Conservation (phyloP, 2,888 invertebrate species). For the Mamestra brassicae region DNA sequence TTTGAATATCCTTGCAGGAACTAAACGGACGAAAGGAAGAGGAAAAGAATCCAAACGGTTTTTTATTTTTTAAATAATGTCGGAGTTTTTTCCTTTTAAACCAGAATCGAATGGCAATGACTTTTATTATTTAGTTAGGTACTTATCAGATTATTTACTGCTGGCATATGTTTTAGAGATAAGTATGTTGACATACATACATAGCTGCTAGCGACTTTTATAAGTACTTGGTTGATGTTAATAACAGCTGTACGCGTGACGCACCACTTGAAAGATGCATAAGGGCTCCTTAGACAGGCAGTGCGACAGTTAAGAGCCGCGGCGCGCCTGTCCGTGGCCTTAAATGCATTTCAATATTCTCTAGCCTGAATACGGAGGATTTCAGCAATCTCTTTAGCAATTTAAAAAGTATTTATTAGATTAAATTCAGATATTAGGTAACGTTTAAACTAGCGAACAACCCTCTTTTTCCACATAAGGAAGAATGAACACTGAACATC, state of each 20-base stretch:
- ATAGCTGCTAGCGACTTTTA: not conserved
- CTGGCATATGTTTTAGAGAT: not conserved
- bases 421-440: no score
- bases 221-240: not conserved
- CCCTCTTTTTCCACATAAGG: not conserved
- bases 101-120: conserved; percentile 6
- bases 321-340: no score
- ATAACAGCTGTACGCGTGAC: not conserved
- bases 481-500: conserved; percentile 9
- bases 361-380: no score
- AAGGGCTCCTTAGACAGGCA: no score
- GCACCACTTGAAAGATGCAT: no score
- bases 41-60: no score
- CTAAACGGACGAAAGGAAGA: not conserved
- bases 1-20: not conserved
- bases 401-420: no score
- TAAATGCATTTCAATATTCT: no score
- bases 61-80: not conserved
- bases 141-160: conserved; percentile 25
- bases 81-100: not conserved
- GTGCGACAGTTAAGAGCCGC: no score
- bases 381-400: no score
- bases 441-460: not conserved
- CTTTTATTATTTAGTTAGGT: not conserved
- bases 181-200: not conserved